Base-by-base conservation (phyloP, 30 jellyfish, hydroid and myxozoan species). In the Turritopsis rubra region DNA sequence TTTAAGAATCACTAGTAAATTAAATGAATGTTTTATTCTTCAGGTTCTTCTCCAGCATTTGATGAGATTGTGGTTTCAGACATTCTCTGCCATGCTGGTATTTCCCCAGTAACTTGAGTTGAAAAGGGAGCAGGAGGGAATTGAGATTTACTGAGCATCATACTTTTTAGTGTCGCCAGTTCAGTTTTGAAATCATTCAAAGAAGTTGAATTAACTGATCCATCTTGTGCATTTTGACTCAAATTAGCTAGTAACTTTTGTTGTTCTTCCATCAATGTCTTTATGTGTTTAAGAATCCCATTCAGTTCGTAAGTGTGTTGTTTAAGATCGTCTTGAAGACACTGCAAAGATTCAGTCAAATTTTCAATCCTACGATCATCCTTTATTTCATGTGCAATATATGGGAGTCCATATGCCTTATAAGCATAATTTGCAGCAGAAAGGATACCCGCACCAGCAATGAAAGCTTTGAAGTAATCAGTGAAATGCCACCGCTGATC, bases 391-490 rank as follows among this genome's bases (percentile, higher is more conserved):
- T 80, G 87, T 7, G 87, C 87, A 52, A 80, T 54, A 80, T 80
- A 80, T 25, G 87, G 87, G 18, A 80, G 28, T 18, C 52, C 19
- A 53, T 80, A 80, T 0, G 87, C 87, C n/a, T 80, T 80, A 52
- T 80, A 80, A 13, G 87, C 87, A 52, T 80, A 80, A 70, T 80
- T 80, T 16, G 87, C 87, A 16, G 87, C 78, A 8, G 87, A 80
- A 23, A 80, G 28, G 52, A 80, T 80, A 22, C 87, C 87, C 54
- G 84, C 87, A 30, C 87, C 54, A 0, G 65, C 22, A 80, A 80
- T 75, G 28, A 80, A 24, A 0, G 82, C 87, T 80, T 80, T 80
- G 21, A 80, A 80, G 65, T 80, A 80, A 53, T 65, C 77, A 53
- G 23, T 31, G 18, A 54, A 7, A 70, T 52, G n/a, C 87, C 87